These are phyloP conservation scores for Thalassarche chlororhynchos DNA, from an alignment of 2,113 vertebrate genomes.

Conservation along the genomic window DNA sequence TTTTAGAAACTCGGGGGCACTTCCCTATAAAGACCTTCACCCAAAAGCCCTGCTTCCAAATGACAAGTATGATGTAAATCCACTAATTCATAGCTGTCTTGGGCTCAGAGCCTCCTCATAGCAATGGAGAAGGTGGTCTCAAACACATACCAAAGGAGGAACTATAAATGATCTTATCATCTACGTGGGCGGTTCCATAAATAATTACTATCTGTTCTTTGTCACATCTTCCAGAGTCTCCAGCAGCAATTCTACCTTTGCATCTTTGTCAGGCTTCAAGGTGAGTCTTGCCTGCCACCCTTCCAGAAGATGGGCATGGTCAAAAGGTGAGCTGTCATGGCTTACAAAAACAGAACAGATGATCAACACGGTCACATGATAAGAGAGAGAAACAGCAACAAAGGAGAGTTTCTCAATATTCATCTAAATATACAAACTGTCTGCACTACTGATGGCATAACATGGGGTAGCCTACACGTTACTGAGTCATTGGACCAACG, in stretches of 20 bases:
- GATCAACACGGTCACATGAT: not conserved
- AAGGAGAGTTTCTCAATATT: not conserved
- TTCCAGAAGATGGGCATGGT: not conserved
- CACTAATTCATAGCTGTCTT: not conserved
- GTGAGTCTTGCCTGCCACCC: not conserved
- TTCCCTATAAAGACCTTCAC: not conserved
- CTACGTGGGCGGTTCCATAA: not conserved
- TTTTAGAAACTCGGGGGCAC: not conserved
- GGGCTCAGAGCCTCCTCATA: not conserved
- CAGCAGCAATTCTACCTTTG: not conserved
- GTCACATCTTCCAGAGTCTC: not conserved
- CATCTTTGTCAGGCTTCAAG: not conserved
- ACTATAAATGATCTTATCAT: not conserved
- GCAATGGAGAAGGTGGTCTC: not conserved
- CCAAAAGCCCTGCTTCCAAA: not conserved
- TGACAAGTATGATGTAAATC: not conserved
- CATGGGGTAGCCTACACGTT: not conserved
- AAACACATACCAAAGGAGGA: not conserved
- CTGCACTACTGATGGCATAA: not conserved
- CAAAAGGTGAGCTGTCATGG: not conserved
- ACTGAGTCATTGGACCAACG: not conserved
- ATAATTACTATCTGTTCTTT: not conserved
- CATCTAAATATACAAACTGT: not conserved
- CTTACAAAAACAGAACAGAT: not conserved
- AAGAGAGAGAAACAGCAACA: not conserved